Evolutionary conservation across 2,113 vertebrate species (phyloP).

Genomic region (Thermophis baileyi): DNA sequence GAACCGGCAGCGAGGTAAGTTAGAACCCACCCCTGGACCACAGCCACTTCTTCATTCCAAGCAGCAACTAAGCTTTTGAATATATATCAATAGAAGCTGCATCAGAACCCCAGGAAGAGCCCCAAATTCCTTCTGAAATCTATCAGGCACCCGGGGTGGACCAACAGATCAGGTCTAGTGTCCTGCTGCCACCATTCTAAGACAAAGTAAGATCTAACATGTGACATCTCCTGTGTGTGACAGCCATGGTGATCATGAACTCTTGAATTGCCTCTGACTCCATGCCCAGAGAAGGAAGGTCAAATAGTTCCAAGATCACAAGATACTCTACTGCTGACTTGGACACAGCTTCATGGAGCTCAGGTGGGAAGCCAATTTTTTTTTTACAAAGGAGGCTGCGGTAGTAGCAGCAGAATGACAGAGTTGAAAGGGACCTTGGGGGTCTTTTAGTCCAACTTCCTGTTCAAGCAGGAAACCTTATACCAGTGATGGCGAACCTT

Average conservation of each 20-base stretch:
- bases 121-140: background rate
- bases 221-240: background rate
- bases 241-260: background rate
- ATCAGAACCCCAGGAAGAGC: background rate
- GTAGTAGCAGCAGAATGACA: background rate
- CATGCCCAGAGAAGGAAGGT: background rate
- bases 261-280: background rate
- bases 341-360: background rate
- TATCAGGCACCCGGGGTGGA: background rate
- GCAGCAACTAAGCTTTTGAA: background rate
- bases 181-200: background rate
- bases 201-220: background rate
- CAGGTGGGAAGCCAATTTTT: background rate
- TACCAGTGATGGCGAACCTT: too few relatives aligned
- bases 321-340: background rate
- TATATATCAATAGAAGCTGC: background rate
- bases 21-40: too few relatives aligned
- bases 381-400: background rate
- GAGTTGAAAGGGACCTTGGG: background rate
- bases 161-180: background rate
- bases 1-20: too few relatives aligned
- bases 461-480: background rate
- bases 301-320: background rate
- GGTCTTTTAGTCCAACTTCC: background rate
- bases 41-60: background rate